Evolutionary conservation across 2,888 invertebrate species (phyloP).

Genomic region (Ferrisia virgata): DNA sequence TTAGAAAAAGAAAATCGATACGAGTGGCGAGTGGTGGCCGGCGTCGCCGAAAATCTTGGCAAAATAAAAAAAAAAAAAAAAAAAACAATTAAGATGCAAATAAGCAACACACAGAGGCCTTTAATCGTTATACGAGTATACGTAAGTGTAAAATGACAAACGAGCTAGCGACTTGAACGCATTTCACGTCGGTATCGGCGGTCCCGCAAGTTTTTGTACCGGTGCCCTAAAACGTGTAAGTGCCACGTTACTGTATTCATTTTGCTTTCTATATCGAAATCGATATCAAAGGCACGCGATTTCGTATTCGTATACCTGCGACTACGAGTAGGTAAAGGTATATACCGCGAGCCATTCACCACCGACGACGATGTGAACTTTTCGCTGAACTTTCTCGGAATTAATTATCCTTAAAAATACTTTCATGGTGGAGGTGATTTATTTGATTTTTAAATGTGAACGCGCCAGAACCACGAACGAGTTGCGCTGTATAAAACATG

Average conservation of each 20-base stretch:
- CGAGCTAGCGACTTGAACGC: background rate
- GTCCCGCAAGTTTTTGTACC: slow-evolving; percentile 31
- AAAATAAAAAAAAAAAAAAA: background rate
- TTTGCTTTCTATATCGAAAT: slow-evolving; percentile 37
- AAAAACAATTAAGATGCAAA: background rate
- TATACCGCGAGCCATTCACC: slow-evolving; percentile 31
- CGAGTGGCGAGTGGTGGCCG: too few species aligned
- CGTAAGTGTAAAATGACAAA: background rate
- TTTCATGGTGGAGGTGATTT: background rate
- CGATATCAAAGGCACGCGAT: slow-evolving; percentile 39
- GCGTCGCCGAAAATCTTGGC: background rate
- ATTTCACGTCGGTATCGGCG: background rate
- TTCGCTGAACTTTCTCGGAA: slow-evolving; percentile 41
- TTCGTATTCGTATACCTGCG: background rate
- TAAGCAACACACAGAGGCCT: background rate
- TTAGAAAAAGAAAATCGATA: background rate
- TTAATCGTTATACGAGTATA: background rate
- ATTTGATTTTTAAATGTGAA: slow-evolving; percentile 1
- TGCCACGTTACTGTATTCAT: background rate
- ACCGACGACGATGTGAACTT: slow-evolving; percentile 32
- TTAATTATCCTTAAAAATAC: slow-evolving; percentile 34
- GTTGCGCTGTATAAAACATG: background rate
- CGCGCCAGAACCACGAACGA: background rate
- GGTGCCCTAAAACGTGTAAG: slow-evolving; percentile 37
- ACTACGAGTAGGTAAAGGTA: background rate